Base-by-base conservation (phyloP, 1,140 invertebrate species). In the Bombus sibiricus region DNA sequence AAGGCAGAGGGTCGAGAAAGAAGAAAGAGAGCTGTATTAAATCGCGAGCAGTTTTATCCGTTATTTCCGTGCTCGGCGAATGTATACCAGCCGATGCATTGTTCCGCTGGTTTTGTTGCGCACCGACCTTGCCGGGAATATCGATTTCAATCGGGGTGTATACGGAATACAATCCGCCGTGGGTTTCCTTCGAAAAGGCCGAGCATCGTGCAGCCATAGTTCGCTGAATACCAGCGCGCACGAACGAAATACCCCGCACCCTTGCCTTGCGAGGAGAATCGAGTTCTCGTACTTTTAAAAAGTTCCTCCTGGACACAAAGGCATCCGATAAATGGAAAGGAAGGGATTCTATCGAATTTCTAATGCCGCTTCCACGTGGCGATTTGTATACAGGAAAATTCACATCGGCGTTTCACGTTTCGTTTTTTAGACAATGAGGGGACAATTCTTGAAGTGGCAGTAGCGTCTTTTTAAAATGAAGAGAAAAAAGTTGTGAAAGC, bases 91-190 rank as follows among this genome's bases (percentile, higher is more conserved):
- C 86, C 89, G 91, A 90, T 90, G 83, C 88, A 92, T 93, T 93
- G 92, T 92, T 92, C 84, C 77, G 87, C 76, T 90, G 88, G 89
- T 92, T 93, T 93, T 87, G 86, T 92, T 93, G 91, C 82, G 74
- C 80, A 34, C 84, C 89, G 91, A 90, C 91, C 91, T 93, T 93
- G 91, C 90, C 69, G 74, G 74, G 90, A 93, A 92, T 93, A 93
- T 94, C 92, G 90, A 94, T 94, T 94, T 94, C 93, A 92, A 92
- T 93, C 92, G 89, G 83, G 81, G 86, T 34, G 87, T 91, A 91
- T 79, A 86, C 88, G 92, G 91, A 93, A 91, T 88, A 92, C 91
- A 93, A 94, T 93, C 92, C 92, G 86, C 87, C 66, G 88, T 85
- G 81, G 84, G 88, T 91, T 86, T 89, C 82, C 82, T 73, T 87